Evolutionary conservation across 1,140 invertebrate genomes (phyloP).

Genomic region (Zaprionus davidi): DNA sequence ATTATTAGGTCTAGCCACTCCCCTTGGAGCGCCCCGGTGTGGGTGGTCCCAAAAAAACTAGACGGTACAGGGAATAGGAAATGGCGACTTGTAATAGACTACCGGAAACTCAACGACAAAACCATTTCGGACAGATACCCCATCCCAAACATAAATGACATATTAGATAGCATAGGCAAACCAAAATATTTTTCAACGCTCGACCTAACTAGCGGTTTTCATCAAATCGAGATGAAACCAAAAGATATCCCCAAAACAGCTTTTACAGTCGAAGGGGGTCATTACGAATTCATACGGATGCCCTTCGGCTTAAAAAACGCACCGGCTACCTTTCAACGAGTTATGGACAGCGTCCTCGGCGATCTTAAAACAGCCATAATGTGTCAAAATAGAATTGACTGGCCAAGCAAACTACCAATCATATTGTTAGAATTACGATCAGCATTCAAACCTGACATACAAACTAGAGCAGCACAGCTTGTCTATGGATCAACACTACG

Average conservation of each 20-base stretch:
- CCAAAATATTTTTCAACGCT: slow-evolving; percentile 47
- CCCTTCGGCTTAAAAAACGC: slow-evolving; percentile 27
- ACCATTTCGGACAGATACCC: slow-evolving; percentile 39
- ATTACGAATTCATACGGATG: slow-evolving; percentile 33
- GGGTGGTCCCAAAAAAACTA: not conserved
- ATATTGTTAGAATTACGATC: no score
- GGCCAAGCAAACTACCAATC: no score
- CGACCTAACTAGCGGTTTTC: slow-evolving; percentile 51
- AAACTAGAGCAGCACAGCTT: no score
- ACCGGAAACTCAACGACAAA: slow-evolving; percentile 19
- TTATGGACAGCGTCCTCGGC: slow-evolving; percentile 13
- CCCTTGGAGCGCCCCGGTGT: not conserved
- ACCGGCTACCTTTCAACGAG: slow-evolving; percentile 23
- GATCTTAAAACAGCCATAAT: no score
- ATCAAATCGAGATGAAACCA: slow-evolving; percentile 21
- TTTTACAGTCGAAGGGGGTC: slow-evolving; percentile 21
- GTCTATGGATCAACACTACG: no score
- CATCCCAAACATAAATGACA: slow-evolving; percentile 42
- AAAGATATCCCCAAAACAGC: slow-evolving; percentile 20
- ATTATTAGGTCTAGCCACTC: no score
- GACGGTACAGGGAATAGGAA: not conserved
- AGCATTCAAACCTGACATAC: no score
- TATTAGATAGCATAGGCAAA: slow-evolving; percentile 41
- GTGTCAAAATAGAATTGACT: no score
- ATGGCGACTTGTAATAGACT: slow-evolving; percentile 6